Percentiles rank a stretch among this genome's conserved stretches.
Conservation (phyloP, 2,888 invertebrate genomes). For the Pheosia gnoma region DNA sequence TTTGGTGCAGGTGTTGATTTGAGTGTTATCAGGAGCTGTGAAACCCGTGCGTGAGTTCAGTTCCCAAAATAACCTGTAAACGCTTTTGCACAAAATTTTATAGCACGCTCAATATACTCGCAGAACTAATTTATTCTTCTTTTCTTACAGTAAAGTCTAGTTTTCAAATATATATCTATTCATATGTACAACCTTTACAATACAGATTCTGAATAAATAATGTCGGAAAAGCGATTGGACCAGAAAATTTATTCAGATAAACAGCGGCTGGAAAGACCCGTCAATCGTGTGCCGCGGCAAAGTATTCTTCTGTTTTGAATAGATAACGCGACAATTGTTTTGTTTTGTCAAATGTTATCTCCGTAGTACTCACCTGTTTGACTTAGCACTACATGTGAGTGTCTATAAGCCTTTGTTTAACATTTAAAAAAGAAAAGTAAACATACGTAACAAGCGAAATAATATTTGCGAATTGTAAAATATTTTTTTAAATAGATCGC, state of each 20-base stretch:
- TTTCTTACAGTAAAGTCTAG: no score
- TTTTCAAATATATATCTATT: no score
- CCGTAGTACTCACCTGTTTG: constrained; percentile 19
- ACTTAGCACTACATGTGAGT: constrained; percentile 25
- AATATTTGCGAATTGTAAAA: neutral
- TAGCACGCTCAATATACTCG: no score
- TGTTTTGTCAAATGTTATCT: constrained; percentile 29
- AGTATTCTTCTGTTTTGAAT: constrained; percentile 19
- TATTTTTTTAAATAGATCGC: neutral
- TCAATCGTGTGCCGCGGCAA: constrained; percentile 9
- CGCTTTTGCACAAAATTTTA: no score
- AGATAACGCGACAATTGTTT: constrained; percentile 34
- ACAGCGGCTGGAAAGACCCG: constrained; percentile 12
- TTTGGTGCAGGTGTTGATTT: neutral
- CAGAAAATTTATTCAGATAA: constrained; percentile 13
- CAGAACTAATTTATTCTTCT: no score
- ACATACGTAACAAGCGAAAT: constrained; percentile 9
- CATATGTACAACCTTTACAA: no score
- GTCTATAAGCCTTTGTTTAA: constrained; percentile 29
- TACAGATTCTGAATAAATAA: neutral
- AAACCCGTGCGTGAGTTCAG: neutral
- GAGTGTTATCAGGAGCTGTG: neutral
- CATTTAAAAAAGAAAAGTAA: constrained; percentile 14
- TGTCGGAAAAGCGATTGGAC: neutral
- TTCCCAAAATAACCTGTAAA: neutral